Conservation (phyloP, 2,113 vertebrate species). For the Pholis gunnellus region DNA sequence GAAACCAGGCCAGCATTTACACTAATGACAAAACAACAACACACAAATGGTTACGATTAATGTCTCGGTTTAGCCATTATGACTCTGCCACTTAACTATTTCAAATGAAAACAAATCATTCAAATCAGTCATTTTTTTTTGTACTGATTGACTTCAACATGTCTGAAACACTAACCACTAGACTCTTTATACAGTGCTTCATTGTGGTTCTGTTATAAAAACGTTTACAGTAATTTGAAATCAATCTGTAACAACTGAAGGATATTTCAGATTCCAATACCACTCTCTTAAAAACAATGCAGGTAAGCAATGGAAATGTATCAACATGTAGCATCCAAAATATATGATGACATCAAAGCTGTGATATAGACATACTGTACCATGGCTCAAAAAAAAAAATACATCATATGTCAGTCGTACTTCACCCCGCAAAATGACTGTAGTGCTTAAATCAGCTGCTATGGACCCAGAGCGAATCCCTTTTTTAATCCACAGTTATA, state of each 20-base stretch:
- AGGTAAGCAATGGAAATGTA: not conserved
- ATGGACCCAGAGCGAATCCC: conserved; percentile 63
- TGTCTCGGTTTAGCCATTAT: not conserved
- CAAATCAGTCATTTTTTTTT: not conserved
- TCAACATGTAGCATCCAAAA: not conserved
- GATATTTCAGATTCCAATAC: not conserved
- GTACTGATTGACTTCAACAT: not conserved
- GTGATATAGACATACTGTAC: conserved; percentile 4
- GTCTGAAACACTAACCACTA: not conserved
- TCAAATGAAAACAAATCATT: not conserved
- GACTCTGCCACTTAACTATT: not conserved
- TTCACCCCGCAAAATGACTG: conserved; percentile 38
- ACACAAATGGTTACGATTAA: not conserved
- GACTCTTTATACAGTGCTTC: not conserved
- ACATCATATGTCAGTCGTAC: conserved; percentile 27
- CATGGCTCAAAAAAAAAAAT: conserved; percentile 20
- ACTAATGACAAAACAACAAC: conserved; percentile 83
- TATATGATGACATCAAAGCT: conserved; percentile 16
- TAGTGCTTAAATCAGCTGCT: conserved; percentile 74
- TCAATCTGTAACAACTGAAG: not conserved
- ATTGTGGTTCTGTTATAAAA: not conserved
- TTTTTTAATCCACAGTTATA: conserved; percentile 67
- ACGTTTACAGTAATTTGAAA: not conserved
- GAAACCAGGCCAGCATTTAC: conserved; percentile 99
- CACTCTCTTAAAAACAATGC: not conserved